phyloP scores from a whole-genome alignment of 2,113 vertebrate species.

The Scomber colias region DNA sequence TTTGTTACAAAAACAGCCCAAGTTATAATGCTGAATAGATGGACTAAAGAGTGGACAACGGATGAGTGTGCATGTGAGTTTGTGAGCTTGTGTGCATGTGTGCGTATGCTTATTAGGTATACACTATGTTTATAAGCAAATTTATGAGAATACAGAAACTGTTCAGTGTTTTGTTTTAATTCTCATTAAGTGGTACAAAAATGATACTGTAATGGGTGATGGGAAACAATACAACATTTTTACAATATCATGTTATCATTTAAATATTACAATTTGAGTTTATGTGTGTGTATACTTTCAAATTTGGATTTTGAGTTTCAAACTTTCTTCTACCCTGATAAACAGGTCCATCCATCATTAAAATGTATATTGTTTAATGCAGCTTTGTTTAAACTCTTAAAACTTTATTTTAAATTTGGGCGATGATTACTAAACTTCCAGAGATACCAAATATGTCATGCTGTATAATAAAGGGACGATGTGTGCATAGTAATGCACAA shows the following conservation, averaged over 20 bases:
- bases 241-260: too few relatives aligned
- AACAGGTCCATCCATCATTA: too few relatives aligned
- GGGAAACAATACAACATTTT: too few relatives aligned
- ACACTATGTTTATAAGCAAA: slow-evolving; percentile 42
- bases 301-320: too few relatives aligned
- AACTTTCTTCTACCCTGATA: too few relatives aligned
- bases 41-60: slow-evolving; percentile 69
- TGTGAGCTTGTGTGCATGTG: slow-evolving; percentile 50
- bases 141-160: slow-evolving; percentile 22
- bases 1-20: slow-evolving; percentile 87
- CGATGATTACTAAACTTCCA: too few relatives aligned
- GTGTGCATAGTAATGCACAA: too few relatives aligned
- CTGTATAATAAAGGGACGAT: too few relatives aligned
- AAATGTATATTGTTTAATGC: too few relatives aligned
- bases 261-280: background rate
- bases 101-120: slow-evolving; percentile 45
- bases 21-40: slow-evolving; percentile 82
- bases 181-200: background rate
- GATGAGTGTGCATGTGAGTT: slow-evolving; percentile 63
- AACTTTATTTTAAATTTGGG: too few relatives aligned
- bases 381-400: too few relatives aligned
- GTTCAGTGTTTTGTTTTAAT: background rate
- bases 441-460: too few relatives aligned
- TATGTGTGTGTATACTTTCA: background rate
- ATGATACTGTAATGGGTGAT: background rate